Conservation (phyloP, 2,113 vertebrate genomes). For the Glareola pratincola region DNA sequence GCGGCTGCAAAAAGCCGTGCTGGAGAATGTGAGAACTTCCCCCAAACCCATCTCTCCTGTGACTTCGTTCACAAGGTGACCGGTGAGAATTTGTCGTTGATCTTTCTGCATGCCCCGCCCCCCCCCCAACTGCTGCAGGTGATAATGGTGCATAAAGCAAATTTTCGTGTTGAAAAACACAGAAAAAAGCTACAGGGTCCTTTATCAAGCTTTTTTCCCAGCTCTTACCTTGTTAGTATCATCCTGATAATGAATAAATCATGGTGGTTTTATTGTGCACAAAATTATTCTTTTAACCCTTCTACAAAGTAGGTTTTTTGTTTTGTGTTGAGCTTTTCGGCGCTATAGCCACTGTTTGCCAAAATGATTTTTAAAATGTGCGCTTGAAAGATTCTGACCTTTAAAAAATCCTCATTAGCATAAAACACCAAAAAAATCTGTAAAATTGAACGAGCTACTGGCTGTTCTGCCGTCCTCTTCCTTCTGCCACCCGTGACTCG, state of each 20-base stretch:
- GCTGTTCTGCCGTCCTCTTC: neutral
- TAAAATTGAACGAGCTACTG: neutral
- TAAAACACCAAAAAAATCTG: neutral
- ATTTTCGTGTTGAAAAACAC: neutral
- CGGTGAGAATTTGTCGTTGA: neutral
- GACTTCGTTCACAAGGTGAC: fast-evolving
- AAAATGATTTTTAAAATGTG: neutral
- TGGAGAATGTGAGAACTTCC: neutral
- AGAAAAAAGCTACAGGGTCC: neutral
- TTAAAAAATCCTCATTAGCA: neutral
- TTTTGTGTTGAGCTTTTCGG: neutral
- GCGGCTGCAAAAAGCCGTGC: neutral
- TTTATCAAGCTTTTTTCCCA: neutral
- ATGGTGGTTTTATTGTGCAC: neutral
- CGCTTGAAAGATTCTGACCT: neutral
- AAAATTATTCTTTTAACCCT: neutral
- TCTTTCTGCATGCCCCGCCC: too few relatives aligned
- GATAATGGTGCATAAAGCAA: neutral
- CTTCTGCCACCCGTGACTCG: neutral
- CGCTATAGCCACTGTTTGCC: fast-evolving
- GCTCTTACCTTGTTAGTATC: neutral
- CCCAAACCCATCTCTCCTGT: neutral
- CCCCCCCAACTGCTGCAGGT: fast-evolving
- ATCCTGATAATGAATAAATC: neutral
- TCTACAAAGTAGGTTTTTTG: too few relatives aligned